Percentiles rank a stretch among this genome's conserved stretches.
These are phyloP conservation scores for Caenorhabditis panamensis DNA, from an alignment of 2,888 invertebrate genomes.

Conservation along the genomic window DNA sequence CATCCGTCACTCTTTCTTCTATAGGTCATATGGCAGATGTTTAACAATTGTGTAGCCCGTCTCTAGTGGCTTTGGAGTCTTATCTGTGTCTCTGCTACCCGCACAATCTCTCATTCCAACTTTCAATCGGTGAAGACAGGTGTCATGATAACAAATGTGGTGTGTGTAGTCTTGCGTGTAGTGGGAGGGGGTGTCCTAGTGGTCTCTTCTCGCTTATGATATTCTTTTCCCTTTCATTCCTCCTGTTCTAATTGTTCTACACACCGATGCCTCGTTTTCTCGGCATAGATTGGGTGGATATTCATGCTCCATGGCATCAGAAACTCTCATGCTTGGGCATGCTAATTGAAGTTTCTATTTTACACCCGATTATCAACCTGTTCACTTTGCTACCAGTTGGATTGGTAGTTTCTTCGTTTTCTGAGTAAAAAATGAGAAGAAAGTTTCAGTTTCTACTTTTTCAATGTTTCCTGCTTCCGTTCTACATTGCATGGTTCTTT, in stretches of 20 bases:
- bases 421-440: background rate
- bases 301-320: background rate
- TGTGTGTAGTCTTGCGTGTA: background rate
- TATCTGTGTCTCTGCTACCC: no score
- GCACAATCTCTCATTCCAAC: no score
- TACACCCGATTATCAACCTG: background rate
- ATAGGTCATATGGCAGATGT: background rate
- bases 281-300: slow-evolving; percentile 11
- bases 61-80: background rate
- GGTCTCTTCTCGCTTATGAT: background rate
- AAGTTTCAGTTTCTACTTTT: slow-evolving; percentile 1
- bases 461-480: slow-evolving; percentile 8
- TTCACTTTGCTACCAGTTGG: background rate
- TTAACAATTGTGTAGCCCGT: background rate
- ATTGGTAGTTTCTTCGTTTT: background rate
- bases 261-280: background rate
- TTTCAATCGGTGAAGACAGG: no score
- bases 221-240: background rate
- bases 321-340: background rate
- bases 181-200: background rate
- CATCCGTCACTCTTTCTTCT: background rate
- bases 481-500: background rate
- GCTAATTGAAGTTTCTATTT: background rate
- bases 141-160: background rate
- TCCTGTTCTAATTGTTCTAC: background rate